Base-by-base conservation (phyloP, 1,140 invertebrate species). In the Diplogasteroides magnus region DNA sequence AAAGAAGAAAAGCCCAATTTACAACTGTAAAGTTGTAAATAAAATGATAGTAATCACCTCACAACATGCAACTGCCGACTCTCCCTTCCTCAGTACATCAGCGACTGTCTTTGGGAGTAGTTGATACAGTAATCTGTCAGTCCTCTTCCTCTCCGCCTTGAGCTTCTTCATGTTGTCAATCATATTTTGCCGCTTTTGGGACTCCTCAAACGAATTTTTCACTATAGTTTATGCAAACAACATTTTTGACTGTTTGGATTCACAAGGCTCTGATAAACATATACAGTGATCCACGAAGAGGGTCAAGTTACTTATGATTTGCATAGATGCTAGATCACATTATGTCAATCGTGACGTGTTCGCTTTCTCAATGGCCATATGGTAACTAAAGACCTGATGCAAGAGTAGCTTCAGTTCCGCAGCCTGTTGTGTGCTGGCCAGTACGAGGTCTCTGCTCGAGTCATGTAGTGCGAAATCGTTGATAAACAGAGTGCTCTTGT, bases 61-160 rank as follows among this genome's bases (percentile, higher is more conserved):
- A 84, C 94, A 97, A 28, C 94, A 97, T 76, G 94, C 91, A 37
- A 97, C 92, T 0, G 93, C 90, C 79, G 91, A 92, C 84, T 94
- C 92, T 28, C 95, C 94, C 65, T 90, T 90, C 70, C 94, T 85
- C 25, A 97, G 85, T 69, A 93, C 86, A 84, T 97, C 93, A 0
- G 94, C 94, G 0, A 97, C 93, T 83, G 92, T 90, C 84, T 95
- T 96, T 3, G 94, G 95, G 86, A 98, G 96, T 94, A 97, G 97
- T 85, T 97, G 94, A 84, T 97, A 97, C 0, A 97, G 84, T 0
- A 98, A 85, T 73, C 95, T 92, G 80, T 98, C 94, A 0, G 94
- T 97, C 68, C 92, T 87, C 77, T 90, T 90, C 92, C 96, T 97
- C 83, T 97, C 94, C 69, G 91, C 90, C 80, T 97, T 93, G 73